A percentile compares a stretch with the other conserved stretches of the same genome.
Conservation (phyloP, 2,888 invertebrate species). For the Eupithecia dodoneata region DNA sequence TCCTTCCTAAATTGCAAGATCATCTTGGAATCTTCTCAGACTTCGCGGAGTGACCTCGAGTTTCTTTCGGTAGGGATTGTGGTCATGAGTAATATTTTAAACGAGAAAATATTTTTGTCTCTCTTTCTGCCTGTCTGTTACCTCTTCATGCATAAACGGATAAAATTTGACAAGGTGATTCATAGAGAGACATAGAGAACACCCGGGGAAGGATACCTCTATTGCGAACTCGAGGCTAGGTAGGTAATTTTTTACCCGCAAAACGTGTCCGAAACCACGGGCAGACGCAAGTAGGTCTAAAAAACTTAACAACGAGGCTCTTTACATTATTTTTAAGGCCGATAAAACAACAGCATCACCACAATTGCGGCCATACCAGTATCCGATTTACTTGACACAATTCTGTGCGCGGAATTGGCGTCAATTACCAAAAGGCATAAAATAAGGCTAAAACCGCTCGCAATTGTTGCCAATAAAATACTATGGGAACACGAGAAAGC, state of each 20-base stretch:
- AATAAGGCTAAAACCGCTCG: conserved; percentile 42
- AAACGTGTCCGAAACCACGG: too few relatives aligned
- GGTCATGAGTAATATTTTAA: background rate
- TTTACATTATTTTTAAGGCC: background rate
- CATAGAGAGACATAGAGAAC: too few relatives aligned
- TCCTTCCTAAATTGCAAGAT: background rate
- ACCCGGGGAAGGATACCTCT: too few relatives aligned
- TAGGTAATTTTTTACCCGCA: too few relatives aligned
- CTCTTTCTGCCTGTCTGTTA: too few relatives aligned
- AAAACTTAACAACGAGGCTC: background rate
- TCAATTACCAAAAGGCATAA: conserved; percentile 40
- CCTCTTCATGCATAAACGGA: too few relatives aligned
- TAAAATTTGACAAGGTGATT: too few relatives aligned
- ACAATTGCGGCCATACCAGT: background rate
- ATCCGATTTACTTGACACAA: conserved; percentile 13
- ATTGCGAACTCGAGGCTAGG: too few relatives aligned
- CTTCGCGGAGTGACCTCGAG: background rate
- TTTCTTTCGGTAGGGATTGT: background rate
- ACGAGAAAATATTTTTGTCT: too few relatives aligned
- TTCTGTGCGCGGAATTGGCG: conserved; percentile 32
- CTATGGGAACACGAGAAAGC: conserved; percentile 48
- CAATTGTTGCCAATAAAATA: conserved; percentile 47
- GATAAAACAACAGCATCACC: background rate
- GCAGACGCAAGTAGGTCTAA: too few relatives aligned
- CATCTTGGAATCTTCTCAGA: background rate